Evolutionary conservation across 2,113 vertebrate genomes (phyloP), one percentile per base, ranked within the genome.

Genomic region (Aptenodytes forsteri): DNA sequence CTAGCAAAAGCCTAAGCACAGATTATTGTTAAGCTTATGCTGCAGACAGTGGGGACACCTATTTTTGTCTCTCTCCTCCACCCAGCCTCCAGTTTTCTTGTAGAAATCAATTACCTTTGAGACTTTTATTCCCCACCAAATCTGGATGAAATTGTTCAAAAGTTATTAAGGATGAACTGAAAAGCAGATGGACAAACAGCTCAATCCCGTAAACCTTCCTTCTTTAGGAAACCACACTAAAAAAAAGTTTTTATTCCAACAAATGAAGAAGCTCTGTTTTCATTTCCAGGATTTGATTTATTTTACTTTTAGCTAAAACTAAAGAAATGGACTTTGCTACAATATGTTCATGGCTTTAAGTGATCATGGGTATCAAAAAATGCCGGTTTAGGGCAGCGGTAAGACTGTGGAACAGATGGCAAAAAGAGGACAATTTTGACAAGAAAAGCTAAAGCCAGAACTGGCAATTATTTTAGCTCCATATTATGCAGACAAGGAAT

Each of bases 1-100:
- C 90, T 42, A 90, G 56, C 84, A 85, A 88, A 77, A 90, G 66
- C 58, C 85, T 95, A 96, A 93, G 6, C 55, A 85, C 84, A 88
- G 96, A 97, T 97, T 90, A 97, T 3, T 70, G 86, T 86, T 90
- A 96, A 96, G 40, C 71, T 88, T 71, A 52, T 65, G 73, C 77
- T 80, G 69, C 93, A 94, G 61, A 65, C 87, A 83, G 87, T 19
- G 46, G 71, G 91, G 93, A 96, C 82, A 93, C 90, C 95, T 97
- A 96, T 97, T 97, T 95, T 92, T 94, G 96, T 86, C 87, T 61
- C 80, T 62, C 81, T 87, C 69, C 46, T 91, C 73, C 49, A 90
- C 8, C 3, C 56, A 70, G 85, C 10, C n/a, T 61, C 62, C 44
- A 85, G 66, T 91, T 91, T 90, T 91, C 70, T 73, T 62, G 34